These are phyloP conservation scores for Drosophila cognata DNA, from an alignment of 2,888 invertebrate species.

Conservation along the genomic window DNA sequence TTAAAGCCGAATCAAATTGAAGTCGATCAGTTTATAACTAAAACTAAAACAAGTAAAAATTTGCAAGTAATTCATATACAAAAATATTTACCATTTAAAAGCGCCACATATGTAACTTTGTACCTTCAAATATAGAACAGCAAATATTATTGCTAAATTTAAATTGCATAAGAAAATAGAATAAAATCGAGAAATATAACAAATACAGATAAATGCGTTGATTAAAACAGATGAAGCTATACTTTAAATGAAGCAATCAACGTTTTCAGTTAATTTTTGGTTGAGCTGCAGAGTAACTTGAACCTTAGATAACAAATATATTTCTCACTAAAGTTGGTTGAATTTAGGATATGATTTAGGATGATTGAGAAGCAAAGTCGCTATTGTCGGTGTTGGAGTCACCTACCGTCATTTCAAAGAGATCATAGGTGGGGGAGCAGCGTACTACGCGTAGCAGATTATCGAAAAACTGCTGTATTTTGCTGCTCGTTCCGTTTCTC, in stretches of 20 bases:
- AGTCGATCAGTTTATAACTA: neutral
- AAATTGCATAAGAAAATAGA: neutral
- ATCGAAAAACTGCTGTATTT: conserved; percentile 49
- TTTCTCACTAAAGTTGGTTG: neutral
- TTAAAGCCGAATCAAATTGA: neutral
- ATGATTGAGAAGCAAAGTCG: neutral
- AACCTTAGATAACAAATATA: neutral
- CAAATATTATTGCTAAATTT: neutral
- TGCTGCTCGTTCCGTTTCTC: conserved; percentile 16
- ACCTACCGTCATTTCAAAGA: conserved; percentile 56
- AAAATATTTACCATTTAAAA: neutral
- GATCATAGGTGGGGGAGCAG: neutral
- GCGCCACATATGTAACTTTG: neutral
- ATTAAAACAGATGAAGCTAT: neutral
- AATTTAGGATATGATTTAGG: neutral
- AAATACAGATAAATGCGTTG: neutral
- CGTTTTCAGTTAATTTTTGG: neutral
- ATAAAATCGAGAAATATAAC: neutral
- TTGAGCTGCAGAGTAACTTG: neutral
- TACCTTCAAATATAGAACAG: neutral
- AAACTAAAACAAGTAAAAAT: neutral
- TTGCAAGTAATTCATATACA: neutral
- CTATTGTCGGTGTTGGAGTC: neutral
- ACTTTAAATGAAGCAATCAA: neutral
- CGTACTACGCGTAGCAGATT: conserved; percentile 29